Evolutionary conservation across 2,888 invertebrate species (phyloP), one percentile per base, ranked within the genome.

Genomic region (Trachelus troglodyta): DNA sequence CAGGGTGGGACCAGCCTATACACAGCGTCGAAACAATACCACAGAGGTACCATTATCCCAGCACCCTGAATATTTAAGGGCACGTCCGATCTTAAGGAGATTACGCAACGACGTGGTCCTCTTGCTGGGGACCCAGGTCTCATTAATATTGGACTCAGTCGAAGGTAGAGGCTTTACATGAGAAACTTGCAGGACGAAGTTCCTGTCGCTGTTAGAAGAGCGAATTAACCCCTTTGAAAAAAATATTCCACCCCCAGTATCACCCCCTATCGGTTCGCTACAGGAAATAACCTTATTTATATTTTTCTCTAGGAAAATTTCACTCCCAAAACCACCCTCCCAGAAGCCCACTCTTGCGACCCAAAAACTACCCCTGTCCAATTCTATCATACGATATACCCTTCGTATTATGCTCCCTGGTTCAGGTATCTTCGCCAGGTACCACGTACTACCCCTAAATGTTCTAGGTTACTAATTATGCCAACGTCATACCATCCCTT

Each of bases 61-160:
- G 69, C 11, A 68, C 23, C 69, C 35, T 81, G 79, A 85, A 86
- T 87, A 80, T 82, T 84, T 82, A 80, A 85, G 78, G 74, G 75
- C 34, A 79, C 79, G 82, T 77, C 79, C 79, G 81, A 83, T 84
- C 81, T 85, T 82, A 81, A 86, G 85, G 77, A 83, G 85, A 85
- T 85, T 83, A 85, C 82, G 75, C 79, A 76, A 69, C 76, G 76
- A 77, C 34, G 74, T 73, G 79, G 79, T 68, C 79, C 56, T 56
- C 56, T 23, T 40, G 34, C 77, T 35, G 75, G 76, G 76, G 80
- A 78, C 77, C 79, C 56, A 23, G 76, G 79, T 83, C 80, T 80
- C 85, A 80, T 86, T 82, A 85, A 86, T 83, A 85, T 81, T 84
- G 76, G 75, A 84, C 69, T 69, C 78, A 77, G 76, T 35, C 74